phyloP scores from a whole-genome alignment of 23 tunicate species.

The Clavelina lepadiformis region DNA sequence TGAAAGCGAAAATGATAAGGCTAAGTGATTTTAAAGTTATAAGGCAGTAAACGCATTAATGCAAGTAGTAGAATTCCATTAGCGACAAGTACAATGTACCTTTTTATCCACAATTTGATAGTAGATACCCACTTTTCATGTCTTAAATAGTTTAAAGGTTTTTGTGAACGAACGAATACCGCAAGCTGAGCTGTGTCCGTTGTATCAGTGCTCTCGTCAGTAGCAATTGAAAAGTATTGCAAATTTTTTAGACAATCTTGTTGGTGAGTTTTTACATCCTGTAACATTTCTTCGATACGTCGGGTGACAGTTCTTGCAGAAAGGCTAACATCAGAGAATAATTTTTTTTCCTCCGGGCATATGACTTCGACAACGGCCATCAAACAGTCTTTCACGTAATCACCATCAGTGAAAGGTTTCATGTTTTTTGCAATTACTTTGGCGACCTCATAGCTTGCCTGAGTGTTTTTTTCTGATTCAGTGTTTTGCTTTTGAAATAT shows the following conservation, averaged over 20 bases:
- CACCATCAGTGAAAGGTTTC: constrained; percentile 70
- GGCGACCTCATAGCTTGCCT: constrained; percentile 49
- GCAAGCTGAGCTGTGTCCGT: constrained; percentile 68
- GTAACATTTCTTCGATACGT: constrained; percentile 61
- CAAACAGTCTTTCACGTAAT: constrained; percentile 54
- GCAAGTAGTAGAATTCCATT: too few relatives aligned
- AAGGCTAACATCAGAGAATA: constrained; percentile 42
- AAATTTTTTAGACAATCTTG: constrained; percentile 46
- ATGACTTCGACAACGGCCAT: constrained; percentile 51
- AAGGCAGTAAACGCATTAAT: too few relatives aligned
- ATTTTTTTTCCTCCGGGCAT: constrained; percentile 49
- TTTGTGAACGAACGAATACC: constrained; percentile 41
- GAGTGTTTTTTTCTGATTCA: constrained; percentile 43
- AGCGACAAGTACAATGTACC: too few relatives aligned
- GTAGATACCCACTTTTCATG: too few relatives aligned
- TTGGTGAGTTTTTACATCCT: constrained; percentile 54
- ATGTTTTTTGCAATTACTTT: constrained; percentile 25
- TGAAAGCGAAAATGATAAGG: too few relatives aligned
- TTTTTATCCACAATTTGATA: too few relatives aligned
- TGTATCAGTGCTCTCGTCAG: constrained; percentile 22
- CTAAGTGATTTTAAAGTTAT: too few relatives aligned
- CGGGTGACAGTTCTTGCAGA: constrained; percentile 68
- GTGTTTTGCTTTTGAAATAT: constrained; percentile 27
- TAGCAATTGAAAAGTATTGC: constrained; percentile 37
- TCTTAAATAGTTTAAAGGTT: too few relatives aligned